These are phyloP conservation scores for Idaea dimidiata DNA, from an alignment of 2,888 invertebrate species.

Conservation along the genomic window DNA sequence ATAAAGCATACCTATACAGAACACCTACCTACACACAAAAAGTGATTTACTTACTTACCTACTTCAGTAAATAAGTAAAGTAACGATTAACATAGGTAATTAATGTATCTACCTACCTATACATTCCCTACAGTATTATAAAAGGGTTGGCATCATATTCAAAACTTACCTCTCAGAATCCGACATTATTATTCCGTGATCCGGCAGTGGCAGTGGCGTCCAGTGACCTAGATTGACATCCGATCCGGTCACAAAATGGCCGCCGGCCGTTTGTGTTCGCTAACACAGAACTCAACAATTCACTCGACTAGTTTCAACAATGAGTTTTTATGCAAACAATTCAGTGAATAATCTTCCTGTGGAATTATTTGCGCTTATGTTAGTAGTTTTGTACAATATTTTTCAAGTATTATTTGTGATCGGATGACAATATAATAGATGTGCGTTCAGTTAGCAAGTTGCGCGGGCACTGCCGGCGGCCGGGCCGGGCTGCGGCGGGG, in stretches of 20 bases:
- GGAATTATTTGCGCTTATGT: neutral
- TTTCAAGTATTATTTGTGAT: neutral
- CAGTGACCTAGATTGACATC: conserved; percentile 8
- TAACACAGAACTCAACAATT: neutral
- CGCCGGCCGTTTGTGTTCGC: conserved; percentile 1
- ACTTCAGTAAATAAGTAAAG: no score
- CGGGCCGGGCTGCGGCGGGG: conserved; percentile 29
- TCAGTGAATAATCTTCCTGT: neutral
- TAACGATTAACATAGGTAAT: no score
- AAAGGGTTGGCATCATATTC: neutral
- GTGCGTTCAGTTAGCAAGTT: conserved; percentile 28
- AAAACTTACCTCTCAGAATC: conserved; percentile 26
- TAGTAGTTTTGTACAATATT: neutral
- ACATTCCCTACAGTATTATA: neutral
- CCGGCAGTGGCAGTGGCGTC: neutral
- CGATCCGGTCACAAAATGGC: conserved; percentile 25
- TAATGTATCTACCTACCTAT: no score
- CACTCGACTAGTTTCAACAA: neutral
- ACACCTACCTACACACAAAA: no score
- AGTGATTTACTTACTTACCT: no score
- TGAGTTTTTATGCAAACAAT: neutral
- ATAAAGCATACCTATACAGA: no score
- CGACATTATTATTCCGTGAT: conserved; percentile 17
- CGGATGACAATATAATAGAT: conserved; percentile 3
- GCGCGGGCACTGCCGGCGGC: conserved; percentile 40